Evolutionary conservation across 2,797 vertebrate species (phyloP).

Genomic region (Gadopsis marmoratus): DNA sequence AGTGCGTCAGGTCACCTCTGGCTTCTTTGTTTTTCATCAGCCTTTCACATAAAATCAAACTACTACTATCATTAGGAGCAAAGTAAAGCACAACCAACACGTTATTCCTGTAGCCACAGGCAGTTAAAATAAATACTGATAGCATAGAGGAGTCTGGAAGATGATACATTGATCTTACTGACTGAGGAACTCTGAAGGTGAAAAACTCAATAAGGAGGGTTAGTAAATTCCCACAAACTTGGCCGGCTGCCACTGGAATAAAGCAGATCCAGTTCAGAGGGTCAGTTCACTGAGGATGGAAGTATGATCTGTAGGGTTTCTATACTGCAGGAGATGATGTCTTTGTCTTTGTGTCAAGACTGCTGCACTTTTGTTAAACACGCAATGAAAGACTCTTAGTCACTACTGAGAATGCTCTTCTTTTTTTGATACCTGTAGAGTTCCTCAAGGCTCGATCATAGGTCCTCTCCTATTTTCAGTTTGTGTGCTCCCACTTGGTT

Average conservation of each 20-base stretch:
- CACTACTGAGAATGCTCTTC: background rate
- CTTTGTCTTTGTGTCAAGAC: background rate
- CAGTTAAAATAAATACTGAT: background rate
- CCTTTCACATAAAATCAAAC: constrained; percentile 34
- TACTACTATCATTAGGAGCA: background rate
- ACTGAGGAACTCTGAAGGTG: background rate
- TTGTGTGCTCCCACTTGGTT: background rate
- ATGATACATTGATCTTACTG: background rate
- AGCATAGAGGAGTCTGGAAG: accelerated
- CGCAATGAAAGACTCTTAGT: background rate
- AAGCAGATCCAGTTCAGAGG: constrained; percentile 16
- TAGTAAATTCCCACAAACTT: constrained; percentile 7
- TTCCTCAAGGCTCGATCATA: background rate
- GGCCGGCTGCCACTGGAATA: background rate
- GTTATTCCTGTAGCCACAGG: background rate
- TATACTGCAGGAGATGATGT: constrained; percentile 7
- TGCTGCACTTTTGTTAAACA: background rate
- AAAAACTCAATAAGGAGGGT: background rate
- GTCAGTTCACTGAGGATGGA: background rate
- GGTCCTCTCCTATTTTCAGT: background rate
- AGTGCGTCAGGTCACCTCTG: constrained; percentile 16
- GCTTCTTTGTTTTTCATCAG: constrained; percentile 31
- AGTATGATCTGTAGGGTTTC: background rate
- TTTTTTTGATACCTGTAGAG: background rate
- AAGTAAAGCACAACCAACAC: background rate